A percentile compares a stretch with the other conserved stretches of the same genome.
Conservation (phyloP, 92 coral and sea anemone genomes). For the Parazoanthus swiftii region DNA sequence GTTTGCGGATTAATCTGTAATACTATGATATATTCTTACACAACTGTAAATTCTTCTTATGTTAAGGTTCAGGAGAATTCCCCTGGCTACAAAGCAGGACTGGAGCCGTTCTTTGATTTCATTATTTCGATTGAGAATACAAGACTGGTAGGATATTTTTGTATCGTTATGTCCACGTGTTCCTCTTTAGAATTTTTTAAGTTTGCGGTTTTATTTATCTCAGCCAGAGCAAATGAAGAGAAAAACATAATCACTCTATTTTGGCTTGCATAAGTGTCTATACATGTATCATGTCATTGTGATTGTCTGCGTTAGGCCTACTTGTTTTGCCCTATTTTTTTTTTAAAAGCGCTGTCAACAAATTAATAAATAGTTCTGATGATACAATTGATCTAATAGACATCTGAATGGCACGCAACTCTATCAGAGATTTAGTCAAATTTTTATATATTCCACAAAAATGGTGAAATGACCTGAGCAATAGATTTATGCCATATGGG, state of each 20-base stretch:
- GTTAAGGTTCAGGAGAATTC: conserved; percentile 96
- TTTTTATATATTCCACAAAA: no score
- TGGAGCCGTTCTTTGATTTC: conserved; percentile 98
- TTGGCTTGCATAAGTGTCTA: neutral
- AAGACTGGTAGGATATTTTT: conserved; percentile 79
- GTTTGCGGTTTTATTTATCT: neutral
- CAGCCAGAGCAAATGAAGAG: neutral
- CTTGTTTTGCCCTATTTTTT: no score
- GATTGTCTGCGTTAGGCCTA: neutral
- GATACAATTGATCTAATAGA: neutral
- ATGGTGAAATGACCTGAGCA: no score
- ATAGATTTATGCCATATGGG: no score
- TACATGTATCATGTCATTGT: neutral
- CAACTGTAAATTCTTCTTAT: conserved; percentile 11
- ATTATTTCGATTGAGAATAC: conserved; percentile 97
- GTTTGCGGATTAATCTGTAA: neutral
- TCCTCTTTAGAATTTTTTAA: neutral
- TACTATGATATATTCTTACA: neutral
- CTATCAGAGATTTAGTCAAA: neutral
- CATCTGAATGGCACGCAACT: neutral
- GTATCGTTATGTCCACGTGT: conserved; percentile 25
- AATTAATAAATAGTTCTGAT: neutral
- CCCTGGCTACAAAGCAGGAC: conserved; percentile 98
- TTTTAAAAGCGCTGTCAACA: no score
- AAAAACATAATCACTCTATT: no score